Conservation (phyloP, 2,797 vertebrate species). For the Phrynocephalus forsythii region DNA sequence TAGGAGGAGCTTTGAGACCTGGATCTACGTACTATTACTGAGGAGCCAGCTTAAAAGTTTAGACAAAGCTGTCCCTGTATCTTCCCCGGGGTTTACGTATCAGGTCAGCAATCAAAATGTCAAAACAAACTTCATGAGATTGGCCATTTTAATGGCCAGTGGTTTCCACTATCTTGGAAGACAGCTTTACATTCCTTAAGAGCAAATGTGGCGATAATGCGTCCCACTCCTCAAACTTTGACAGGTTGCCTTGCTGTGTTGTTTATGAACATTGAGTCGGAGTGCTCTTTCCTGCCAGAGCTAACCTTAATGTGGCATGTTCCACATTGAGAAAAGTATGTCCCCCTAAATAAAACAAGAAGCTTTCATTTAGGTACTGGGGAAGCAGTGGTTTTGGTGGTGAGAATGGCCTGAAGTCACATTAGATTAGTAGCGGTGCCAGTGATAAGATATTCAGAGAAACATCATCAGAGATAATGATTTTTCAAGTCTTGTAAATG, state of each 20-base stretch:
- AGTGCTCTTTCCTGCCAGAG: conserved; percentile 30
- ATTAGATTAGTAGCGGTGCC: neutral
- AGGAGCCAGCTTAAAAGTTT: neutral
- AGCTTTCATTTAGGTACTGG: conserved; percentile 32
- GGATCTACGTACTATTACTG: neutral
- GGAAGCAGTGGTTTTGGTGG: neutral
- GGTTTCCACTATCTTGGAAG: neutral
- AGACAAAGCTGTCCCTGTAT: neutral
- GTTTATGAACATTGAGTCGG: conserved; percentile 40
- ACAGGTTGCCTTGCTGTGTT: conserved; percentile 15
- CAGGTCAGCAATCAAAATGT: conserved; percentile 5
- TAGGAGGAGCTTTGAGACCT: neutral
- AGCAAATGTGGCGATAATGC: neutral
- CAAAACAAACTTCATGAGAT: conserved; percentile 13
- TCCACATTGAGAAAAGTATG: conserved; percentile 32
- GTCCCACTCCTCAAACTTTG: neutral
- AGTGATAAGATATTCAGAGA: neutral
- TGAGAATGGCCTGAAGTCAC: neutral
- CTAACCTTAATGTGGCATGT: neutral
- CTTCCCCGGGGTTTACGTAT: conserved; percentile 5
- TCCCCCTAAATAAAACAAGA: conserved; percentile 41
- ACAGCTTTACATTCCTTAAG: conserved; percentile 4
- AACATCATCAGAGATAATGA: neutral
- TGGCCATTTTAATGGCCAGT: neutral
- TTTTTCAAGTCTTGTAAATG: neutral